Base-by-base conservation (phyloP, 2,797 vertebrate species). In the Semotilus atromaculatus region DNA sequence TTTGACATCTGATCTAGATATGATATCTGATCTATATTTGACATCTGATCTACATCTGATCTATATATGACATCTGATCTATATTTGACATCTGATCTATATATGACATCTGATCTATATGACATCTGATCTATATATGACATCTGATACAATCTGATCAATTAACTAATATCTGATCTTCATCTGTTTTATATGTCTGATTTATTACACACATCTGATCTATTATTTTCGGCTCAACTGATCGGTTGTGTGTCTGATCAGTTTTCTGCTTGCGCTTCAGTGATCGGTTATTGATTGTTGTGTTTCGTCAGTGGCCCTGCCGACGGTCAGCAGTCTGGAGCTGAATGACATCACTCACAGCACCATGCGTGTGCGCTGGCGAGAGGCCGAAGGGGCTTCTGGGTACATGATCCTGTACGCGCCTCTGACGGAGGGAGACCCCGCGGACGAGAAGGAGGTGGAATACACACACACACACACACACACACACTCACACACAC, bases 361-460 rank as follows among this genome's bases (percentile, higher is more conserved):
- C 89, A 95, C 94, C 86, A 95, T 99, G 93, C 96, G 91, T 75
- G 97, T 93, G 0, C 95, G 90, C 85, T 99, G 98, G 98, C 92
- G 91, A 0, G 88, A 90, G 0, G 96, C 96, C 38, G 91, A 91
- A 0, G 97, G 96, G 21, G 97, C 97, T 29, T 96, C 96, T 0
- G 97, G 96, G 1, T 99, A 97, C 92, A 97, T 99, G 97, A 95
- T 99, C 91, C 95, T 99, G 0, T 99, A 98, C 0, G 97, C 97
- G 0, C 96, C 98, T 0, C 96, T 98, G 87, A 97, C 96, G 0
- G 97, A 96, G 78, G 96, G 94, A 7, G 80, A 96, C 38, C 88
- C 95, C 0, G 96, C 94, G 0, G 97, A 98, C 53, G 98, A 98
- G 89, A 99, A 98, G 89, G 98, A 99, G 97, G 98, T 99, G 90